Evolutionary conservation across 2,797 vertebrate species (phyloP).

Genomic region (Paramormyrops hopkinsi): DNA sequence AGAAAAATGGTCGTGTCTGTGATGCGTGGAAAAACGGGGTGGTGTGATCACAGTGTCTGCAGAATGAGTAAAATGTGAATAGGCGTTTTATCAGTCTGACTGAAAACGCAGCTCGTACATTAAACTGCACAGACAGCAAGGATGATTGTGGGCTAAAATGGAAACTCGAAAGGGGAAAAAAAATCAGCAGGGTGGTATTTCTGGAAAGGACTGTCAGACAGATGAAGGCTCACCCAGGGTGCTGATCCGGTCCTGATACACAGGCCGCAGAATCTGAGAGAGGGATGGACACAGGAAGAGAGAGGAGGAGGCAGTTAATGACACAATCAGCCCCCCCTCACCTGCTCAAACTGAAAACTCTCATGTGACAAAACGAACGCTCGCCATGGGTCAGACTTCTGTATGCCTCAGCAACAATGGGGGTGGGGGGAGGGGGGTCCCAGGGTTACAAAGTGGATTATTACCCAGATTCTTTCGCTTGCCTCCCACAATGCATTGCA

Average conservation of each 20-base stretch:
- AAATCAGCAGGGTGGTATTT: not conserved
- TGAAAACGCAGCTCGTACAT: not conserved
- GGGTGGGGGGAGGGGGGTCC: not conserved
- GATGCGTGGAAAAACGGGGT: not conserved
- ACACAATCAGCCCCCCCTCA: not conserved
- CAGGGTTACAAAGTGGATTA: not conserved
- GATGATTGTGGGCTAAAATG: not conserved
- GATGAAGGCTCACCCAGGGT: slow-evolving; percentile 67
- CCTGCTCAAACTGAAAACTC: not conserved
- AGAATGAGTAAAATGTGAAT: not conserved
- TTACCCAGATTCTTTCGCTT: not conserved
- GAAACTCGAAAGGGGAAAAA: not conserved
- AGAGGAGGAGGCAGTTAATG: slow-evolving; percentile 2
- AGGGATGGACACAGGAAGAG: not conserved
- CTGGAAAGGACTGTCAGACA: not conserved
- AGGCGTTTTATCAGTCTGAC: not conserved
- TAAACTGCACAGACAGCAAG: not conserved
- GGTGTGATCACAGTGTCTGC: not conserved
- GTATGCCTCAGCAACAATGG: not conserved
- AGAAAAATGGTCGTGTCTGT: not conserved
- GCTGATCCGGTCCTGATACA: slow-evolving; percentile 73
- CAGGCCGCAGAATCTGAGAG: slow-evolving; percentile 76
- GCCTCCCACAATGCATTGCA: not conserved
- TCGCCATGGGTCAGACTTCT: not conserved
- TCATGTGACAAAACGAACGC: not conserved